Percentiles rank a stretch among this genome's conserved stretches.
Evolutionary conservation across 2,113 vertebrate species (phyloP).

Genomic region (Dendropsophus ebraccatus): DNA sequence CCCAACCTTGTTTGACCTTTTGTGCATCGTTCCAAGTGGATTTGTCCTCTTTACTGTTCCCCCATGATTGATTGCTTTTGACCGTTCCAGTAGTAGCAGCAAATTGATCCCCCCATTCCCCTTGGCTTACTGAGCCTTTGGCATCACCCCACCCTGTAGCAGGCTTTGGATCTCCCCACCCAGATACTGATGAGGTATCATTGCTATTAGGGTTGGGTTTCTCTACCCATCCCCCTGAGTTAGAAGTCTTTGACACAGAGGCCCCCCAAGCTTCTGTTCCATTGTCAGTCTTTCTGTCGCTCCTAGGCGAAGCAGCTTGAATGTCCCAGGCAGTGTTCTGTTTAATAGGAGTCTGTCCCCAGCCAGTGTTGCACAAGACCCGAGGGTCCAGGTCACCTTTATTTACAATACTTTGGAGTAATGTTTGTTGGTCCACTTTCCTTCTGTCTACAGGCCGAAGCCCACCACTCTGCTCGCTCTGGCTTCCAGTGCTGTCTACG

Average conservation of each 20-base stretch:
- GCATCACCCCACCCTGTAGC: slow-evolving; percentile 84
- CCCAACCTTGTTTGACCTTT: slow-evolving; percentile 86
- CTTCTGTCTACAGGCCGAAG: slow-evolving; percentile 78
- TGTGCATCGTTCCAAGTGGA: slow-evolving; percentile 87
- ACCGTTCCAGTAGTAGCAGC: slow-evolving; percentile 76
- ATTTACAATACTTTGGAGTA: slow-evolving; percentile 76
- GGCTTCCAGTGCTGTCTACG: slow-evolving; percentile 83
- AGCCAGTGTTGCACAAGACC: slow-evolving; percentile 95
- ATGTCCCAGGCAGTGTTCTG: slow-evolving; percentile 97
- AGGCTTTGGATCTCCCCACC: slow-evolving; percentile 83
- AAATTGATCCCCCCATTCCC: slow-evolving; percentile 79
- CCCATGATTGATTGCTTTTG: slow-evolving; percentile 83
- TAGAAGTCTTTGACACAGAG: slow-evolving; percentile 81
- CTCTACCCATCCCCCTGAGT: slow-evolving; percentile 84
- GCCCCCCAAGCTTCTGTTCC: slow-evolving; percentile 86
- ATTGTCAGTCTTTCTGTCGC: slow-evolving; percentile 84
- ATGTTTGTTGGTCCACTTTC: slow-evolving; percentile 76
- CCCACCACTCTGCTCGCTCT: slow-evolving; percentile 73
- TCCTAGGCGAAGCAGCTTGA: slow-evolving; percentile 73
- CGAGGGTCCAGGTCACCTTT: slow-evolving; percentile 90
- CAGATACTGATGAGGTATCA: slow-evolving; percentile 76
- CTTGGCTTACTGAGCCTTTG: slow-evolving; percentile 83
- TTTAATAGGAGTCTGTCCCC: slow-evolving; percentile 96
- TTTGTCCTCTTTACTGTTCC: slow-evolving; percentile 77
- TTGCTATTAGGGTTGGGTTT: slow-evolving; percentile 75